Conservation (phyloP, 2,888 invertebrate species). For the Monoplex corrugatus region DNA sequence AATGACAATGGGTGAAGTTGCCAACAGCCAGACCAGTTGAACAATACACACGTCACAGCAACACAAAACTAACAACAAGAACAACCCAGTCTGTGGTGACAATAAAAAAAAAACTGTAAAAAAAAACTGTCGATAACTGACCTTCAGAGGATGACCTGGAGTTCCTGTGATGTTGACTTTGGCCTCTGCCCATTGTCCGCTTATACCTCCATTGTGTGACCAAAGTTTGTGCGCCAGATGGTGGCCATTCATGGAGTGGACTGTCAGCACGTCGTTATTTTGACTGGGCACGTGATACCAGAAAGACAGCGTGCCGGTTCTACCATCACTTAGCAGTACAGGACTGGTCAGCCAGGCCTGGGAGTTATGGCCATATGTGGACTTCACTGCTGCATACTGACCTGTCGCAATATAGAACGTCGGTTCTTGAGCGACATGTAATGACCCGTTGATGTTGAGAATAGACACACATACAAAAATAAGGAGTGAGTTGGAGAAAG, state of each 20-base stretch:
- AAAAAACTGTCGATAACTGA: too few relatives aligned
- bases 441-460: too few relatives aligned
- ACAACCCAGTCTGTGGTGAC: too few relatives aligned
- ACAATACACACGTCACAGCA: too few relatives aligned
- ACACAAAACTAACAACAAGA: too few relatives aligned
- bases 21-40: too few relatives aligned
- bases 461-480: too few relatives aligned
- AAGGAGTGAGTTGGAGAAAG: too few relatives aligned
- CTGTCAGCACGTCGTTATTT: neutral
- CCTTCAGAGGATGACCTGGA: neutral
- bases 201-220: neutral
- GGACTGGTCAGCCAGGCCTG: constrained; percentile 9
- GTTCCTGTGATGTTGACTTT: neutral
- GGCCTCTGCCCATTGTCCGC: neutral
- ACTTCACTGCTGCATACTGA: neutral
- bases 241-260: neutral
- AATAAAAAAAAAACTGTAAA: too few relatives aligned
- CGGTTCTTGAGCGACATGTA: too few relatives aligned
- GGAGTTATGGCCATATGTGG: neutral
- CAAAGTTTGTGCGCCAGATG: neutral
- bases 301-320: constrained; percentile 21
- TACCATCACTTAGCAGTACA: neutral
- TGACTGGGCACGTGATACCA: constrained; percentile 35
- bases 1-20: too few relatives aligned
- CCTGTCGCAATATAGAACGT: neutral